phyloP scores from a whole-genome alignment of 2,113 vertebrate genomes.

The Chascanopsetta lugubris region DNA sequence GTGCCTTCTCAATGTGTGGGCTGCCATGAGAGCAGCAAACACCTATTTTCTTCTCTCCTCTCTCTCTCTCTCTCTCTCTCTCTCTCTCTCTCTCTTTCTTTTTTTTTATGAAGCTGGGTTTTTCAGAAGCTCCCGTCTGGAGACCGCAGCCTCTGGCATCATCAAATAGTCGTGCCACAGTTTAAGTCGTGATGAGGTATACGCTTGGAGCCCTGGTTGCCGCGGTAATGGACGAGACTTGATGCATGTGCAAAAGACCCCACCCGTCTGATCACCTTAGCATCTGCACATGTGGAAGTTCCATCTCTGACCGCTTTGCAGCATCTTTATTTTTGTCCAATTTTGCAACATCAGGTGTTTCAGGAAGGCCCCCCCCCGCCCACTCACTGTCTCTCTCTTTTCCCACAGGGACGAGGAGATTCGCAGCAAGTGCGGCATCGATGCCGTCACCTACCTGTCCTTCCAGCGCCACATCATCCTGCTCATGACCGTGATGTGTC shows the following conservation, averaged over 20 bases:
- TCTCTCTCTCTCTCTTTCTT: constrained; percentile 31
- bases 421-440: constrained; percentile 93
- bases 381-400: constrained; percentile 64
- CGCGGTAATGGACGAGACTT: constrained; percentile 4
- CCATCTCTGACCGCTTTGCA: background rate
- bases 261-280: background rate
- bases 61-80: constrained; percentile 12
- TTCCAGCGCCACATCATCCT: constrained; percentile 96
- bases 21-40: constrained; percentile 45
- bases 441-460: constrained; percentile 93
- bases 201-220: constrained; percentile 26
- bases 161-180: constrained; percentile 34
- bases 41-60: constrained; percentile 40
- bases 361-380: background rate
- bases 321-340: background rate
- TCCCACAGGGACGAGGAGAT: constrained; percentile 90
- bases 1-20: constrained; percentile 71
- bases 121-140: constrained; percentile 52
- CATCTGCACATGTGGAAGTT: constrained; percentile 1
- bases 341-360: background rate
- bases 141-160: constrained; percentile 50
- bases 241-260: background rate
- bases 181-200: constrained; percentile 47
- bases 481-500: constrained; percentile 87
- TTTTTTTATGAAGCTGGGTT: constrained; percentile 66